Evolutionary conservation across 2,797 vertebrate species (phyloP).

Genomic region (Centroberyx gerrardi): DNA sequence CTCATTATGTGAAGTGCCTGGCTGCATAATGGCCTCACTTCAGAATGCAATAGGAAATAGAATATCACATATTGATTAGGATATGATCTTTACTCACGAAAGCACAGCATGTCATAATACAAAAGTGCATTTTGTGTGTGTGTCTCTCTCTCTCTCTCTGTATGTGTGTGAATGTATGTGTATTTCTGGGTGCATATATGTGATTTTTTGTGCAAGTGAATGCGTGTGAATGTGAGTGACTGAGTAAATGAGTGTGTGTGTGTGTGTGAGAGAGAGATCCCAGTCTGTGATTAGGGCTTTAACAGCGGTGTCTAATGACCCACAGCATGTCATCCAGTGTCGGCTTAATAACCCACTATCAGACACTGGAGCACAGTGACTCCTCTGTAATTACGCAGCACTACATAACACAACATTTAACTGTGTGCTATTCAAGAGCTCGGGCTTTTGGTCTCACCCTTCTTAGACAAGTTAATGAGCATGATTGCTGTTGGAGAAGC

Average conservation of each 20-base stretch:
- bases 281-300: constrained; percentile 68
- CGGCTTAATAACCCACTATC: constrained; percentile 74
- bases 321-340: constrained; percentile 70
- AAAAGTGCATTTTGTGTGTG: background rate
- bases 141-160: background rate
- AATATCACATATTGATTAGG: background rate
- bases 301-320: constrained; percentile 77
- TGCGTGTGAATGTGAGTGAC: constrained; percentile 4
- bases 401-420: constrained; percentile 60
- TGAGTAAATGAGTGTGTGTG: constrained; percentile 26
- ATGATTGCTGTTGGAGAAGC: constrained; percentile 14
- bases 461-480: constrained; percentile 53
- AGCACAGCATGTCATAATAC: background rate
- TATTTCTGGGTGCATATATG: background rate
- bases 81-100: constrained; percentile 1
- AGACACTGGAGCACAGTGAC: constrained; percentile 74
- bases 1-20: constrained; percentile 14
- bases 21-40: background rate
- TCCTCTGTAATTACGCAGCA: constrained; percentile 79
- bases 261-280: constrained; percentile 6
- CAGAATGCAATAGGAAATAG: background rate
- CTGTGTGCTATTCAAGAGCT: constrained; percentile 38
- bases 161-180: constrained; percentile 7
- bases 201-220: constrained; percentile 29
- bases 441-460: constrained; percentile 22